Conservation (phyloP, 35 echinoderm and acorn worm genomes). For the Lytechinus variegatus region DNA sequence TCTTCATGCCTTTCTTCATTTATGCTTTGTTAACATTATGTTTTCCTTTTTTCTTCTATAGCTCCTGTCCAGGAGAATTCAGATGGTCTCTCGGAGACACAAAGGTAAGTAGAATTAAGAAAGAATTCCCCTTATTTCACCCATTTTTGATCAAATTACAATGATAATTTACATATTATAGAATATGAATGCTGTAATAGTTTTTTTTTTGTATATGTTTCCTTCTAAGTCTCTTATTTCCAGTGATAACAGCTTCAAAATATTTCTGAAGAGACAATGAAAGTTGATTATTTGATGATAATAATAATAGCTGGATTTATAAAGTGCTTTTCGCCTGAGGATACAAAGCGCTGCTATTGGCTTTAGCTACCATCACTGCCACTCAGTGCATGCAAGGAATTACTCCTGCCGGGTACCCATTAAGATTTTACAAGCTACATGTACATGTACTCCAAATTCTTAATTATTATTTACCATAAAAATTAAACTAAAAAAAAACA, state of each 20-base stretch:
- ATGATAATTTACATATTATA: not conserved
- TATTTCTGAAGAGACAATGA: not conserved
- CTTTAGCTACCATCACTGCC: too few relatives aligned
- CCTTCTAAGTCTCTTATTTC: not conserved
- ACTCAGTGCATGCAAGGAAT: too few relatives aligned
- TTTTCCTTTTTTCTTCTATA: not conserved
- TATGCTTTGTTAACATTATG: too few relatives aligned
- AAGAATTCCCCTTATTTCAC: not conserved
- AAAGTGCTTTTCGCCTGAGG: too few relatives aligned
- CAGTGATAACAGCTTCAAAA: not conserved
- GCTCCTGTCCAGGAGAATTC: conserved; percentile 36
- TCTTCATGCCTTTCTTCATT: not conserved
- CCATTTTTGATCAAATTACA: not conserved
- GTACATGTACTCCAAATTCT: too few relatives aligned
- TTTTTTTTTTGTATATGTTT: not conserved
- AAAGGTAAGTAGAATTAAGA: not conserved
- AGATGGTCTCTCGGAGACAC: not conserved
- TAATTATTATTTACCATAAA: too few relatives aligned
- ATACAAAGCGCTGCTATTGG: too few relatives aligned
- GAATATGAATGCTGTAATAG: not conserved
- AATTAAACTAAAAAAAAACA: not conserved
- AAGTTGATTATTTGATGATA: not conserved
- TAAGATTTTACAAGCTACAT: too few relatives aligned
- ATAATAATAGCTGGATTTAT: too few relatives aligned
- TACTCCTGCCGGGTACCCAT: too few relatives aligned